Evolutionary conservation across 2,888 invertebrate genomes (phyloP).

Genomic region (Bellardia pandia): DNA sequence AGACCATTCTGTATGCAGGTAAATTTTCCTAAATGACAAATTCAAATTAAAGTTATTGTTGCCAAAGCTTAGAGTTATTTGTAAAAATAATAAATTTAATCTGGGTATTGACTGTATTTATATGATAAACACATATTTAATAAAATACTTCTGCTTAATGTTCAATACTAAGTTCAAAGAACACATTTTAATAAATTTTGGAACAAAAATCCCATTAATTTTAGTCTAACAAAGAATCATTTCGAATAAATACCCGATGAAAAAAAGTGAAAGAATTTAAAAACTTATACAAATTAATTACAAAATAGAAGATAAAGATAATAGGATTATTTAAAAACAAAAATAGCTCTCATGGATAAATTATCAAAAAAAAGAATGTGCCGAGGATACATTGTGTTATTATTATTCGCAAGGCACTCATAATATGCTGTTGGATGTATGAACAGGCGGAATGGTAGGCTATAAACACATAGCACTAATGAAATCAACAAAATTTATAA

Average conservation of each 20-base stretch:
- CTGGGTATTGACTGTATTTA: too few species aligned
- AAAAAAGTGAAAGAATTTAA: conserved; percentile 12
- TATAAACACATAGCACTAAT: not conserved
- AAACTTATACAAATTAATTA: not conserved
- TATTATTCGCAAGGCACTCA: not conserved
- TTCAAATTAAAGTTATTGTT: too few species aligned
- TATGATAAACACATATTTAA: too few species aligned
- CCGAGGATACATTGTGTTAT: conserved; percentile 5
- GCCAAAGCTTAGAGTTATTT: too few species aligned
- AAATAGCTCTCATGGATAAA: not conserved
- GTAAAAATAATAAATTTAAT: too few species aligned
- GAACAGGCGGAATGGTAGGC: not conserved
- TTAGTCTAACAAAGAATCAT: not conserved
- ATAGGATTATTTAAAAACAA: not conserved
- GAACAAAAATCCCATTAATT: conserved; percentile 9
- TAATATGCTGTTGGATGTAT: too few species aligned
- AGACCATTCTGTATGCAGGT: too few species aligned
- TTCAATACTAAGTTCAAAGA: not conserved
- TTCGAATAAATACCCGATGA: not conserved
- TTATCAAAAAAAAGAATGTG: not conserved
- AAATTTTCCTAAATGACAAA: too few species aligned
- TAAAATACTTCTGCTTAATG: too few species aligned
- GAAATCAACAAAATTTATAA: not conserved
- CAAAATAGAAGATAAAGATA: not conserved
- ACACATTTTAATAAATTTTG: not conserved